Conservation (phyloP, 1,140 invertebrate species). For the Zaprionus vittiger region DNA sequence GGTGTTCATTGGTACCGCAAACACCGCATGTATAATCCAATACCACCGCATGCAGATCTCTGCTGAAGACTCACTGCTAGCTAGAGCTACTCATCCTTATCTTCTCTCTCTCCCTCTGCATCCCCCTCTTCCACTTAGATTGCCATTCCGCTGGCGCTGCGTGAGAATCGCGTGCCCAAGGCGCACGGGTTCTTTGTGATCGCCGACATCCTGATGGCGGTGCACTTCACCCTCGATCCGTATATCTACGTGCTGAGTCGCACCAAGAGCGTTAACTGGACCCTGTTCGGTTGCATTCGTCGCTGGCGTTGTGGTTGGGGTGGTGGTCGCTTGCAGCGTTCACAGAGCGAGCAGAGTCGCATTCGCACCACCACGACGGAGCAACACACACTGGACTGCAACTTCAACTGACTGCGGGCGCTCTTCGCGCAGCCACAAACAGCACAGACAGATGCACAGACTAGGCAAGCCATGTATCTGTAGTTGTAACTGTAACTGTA, state of each 20-base stretch:
- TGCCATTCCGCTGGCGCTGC: slow-evolving; percentile 89
- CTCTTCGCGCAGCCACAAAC: slow-evolving; percentile 10
- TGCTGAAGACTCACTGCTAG: background rate
- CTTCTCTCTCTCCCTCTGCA: background rate
- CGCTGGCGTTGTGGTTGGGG: slow-evolving; percentile 73
- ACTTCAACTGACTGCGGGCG: slow-evolving; percentile 48
- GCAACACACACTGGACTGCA: slow-evolving; percentile 70
- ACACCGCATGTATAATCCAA: no score
- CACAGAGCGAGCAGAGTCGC: slow-evolving; percentile 80
- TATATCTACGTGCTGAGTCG: slow-evolving; percentile 92
- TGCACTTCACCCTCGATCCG: slow-evolving; percentile 93
- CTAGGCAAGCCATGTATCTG: slow-evolving; percentile 23
- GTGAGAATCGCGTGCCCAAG: slow-evolving; percentile 59
- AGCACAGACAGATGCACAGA: background rate
- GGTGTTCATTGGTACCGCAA: no score
- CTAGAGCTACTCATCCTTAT: background rate
- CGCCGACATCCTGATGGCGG: slow-evolving; percentile 91
- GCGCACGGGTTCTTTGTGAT: slow-evolving; percentile 81
- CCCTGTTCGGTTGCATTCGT: slow-evolving; percentile 69
- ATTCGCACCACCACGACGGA: slow-evolving; percentile 79
- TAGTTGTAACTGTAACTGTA: slow-evolving; percentile 23
- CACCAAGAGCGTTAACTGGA: slow-evolving; percentile 83
- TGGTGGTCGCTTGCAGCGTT: slow-evolving; percentile 59
- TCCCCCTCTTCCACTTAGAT: slow-evolving; percentile 86
- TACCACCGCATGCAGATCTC: no score